Percentiles rank a stretch among this genome's conserved stretches.
These are phyloP conservation scores for Chalcosyrphus nemorum DNA, from an alignment of 2,888 invertebrate genomes.

Conservation along the genomic window DNA sequence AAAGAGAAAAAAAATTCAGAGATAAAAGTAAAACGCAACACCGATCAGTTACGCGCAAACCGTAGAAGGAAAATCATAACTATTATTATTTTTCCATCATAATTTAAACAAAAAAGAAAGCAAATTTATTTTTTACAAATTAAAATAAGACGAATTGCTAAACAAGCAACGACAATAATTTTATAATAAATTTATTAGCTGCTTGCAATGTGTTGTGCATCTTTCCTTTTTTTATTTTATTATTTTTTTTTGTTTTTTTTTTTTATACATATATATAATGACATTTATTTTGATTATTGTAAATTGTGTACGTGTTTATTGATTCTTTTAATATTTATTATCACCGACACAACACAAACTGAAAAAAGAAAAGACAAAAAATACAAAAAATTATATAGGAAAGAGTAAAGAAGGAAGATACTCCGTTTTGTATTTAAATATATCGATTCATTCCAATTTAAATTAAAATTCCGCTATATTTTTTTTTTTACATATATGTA, in stretches of 20 bases:
- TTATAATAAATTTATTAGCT: conserved; percentile 27
- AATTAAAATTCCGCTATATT: conserved; percentile 65
- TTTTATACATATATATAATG: conserved; percentile 10
- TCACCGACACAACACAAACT: conserved; percentile 39
- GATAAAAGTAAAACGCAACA: conserved; percentile 38
- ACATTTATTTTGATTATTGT: conserved; percentile 35
- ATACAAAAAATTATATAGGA: background rate
- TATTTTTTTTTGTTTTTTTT: background rate
- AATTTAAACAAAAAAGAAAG: conserved; percentile 28
- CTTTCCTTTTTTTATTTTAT: conserved; percentile 5
- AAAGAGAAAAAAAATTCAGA: conserved; percentile 45
- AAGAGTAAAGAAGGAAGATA: conserved; percentile 18
- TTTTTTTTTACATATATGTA: conserved; percentile 64
- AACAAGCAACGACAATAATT: conserved; percentile 31
- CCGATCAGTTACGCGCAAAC: conserved; percentile 46
- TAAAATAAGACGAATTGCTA: conserved; percentile 26
- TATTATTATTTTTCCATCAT: conserved; percentile 43
- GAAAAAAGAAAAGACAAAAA: conserved; percentile 19
- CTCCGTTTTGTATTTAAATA: conserved; percentile 63
- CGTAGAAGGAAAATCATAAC: conserved; percentile 45
- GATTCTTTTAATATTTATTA: conserved; percentile 59
- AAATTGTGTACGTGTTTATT: conserved; percentile 52
- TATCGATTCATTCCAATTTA: conserved; percentile 70
- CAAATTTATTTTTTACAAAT: conserved; percentile 41
- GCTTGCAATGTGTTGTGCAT: conserved; percentile 57